Percentiles rank a stretch among this genome's conserved stretches.
Evolutionary conservation across 2,113 vertebrate genomes (phyloP).

Genomic region (Halcyon senegalensis): DNA sequence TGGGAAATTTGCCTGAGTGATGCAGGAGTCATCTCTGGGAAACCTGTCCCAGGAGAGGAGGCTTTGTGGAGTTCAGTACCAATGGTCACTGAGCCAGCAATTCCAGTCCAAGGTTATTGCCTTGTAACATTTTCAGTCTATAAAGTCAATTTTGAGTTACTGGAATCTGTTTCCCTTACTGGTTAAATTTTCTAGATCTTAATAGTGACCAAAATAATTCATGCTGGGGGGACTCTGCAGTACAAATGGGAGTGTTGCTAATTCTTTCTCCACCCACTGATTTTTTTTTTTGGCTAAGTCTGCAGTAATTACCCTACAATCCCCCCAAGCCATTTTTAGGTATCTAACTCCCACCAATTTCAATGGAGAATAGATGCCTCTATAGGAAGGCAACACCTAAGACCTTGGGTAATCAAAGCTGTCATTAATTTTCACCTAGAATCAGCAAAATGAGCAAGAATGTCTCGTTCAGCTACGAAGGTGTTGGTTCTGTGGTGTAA

Average conservation of each 20-base stretch:
- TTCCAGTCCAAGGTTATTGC: accelerated
- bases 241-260: accelerated
- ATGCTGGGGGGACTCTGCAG: background rate
- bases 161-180: background rate
- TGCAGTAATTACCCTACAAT: background rate
- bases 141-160: accelerated
- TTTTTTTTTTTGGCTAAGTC: background rate
- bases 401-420: accelerated
- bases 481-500: background rate
- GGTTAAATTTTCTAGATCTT: background rate
- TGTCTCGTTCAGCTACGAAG: background rate
- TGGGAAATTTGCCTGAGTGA: background rate
- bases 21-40: background rate
- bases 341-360: accelerated
- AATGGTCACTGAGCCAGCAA: background rate
- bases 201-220: accelerated
- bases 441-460: background rate
- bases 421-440: background rate
- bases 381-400: background rate
- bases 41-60: background rate
- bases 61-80: background rate
- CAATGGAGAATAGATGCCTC: accelerated
- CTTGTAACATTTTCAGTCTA: background rate
- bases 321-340: accelerated
- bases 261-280: background rate